Conservation (phyloP, 2,888 invertebrate genomes). For the Napeogenes inachia region DNA sequence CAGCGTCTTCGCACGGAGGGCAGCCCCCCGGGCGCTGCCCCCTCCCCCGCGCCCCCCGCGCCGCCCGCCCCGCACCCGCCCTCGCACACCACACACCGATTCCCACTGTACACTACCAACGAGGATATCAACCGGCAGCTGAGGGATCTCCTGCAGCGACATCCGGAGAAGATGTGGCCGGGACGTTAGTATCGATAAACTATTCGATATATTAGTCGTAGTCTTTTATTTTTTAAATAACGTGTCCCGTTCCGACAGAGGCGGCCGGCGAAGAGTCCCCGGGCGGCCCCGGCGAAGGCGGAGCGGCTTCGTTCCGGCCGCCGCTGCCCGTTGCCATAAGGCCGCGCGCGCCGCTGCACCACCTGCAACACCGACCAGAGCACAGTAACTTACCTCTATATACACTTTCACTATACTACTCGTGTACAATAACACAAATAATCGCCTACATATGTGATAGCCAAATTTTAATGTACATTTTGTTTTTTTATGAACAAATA, state of each 20-base stretch:
- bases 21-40: conserved; percentile 41
- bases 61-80: conserved; percentile 46
- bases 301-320: conserved; percentile 82
- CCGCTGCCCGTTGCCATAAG: conserved; percentile 78
- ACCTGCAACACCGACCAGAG: conserved; percentile 39
- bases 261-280: conserved; percentile 38
- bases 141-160: conserved; percentile 87
- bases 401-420: background rate
- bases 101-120: conserved; percentile 68
- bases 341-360: conserved; percentile 50
- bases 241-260: conserved; percentile 25
- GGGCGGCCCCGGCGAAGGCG: conserved; percentile 42
- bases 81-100: conserved; percentile 62
- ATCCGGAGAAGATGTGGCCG: conserved; percentile 81
- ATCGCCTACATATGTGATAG: no score
- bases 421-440: background rate
- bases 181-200: conserved; percentile 55
- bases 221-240: conserved; percentile 11
- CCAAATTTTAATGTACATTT: no score
- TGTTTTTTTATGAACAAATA: no score
- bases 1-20: conserved; percentile 64
- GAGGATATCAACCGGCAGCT: conserved; percentile 83
- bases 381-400: conserved; percentile 30
- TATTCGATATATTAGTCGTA: background rate
- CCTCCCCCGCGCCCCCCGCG: conserved; percentile 29